These are phyloP conservation scores for Apostichopus californicus DNA, from an alignment of 35 echinoderm and acorn worm species.

Conservation along the genomic window DNA sequence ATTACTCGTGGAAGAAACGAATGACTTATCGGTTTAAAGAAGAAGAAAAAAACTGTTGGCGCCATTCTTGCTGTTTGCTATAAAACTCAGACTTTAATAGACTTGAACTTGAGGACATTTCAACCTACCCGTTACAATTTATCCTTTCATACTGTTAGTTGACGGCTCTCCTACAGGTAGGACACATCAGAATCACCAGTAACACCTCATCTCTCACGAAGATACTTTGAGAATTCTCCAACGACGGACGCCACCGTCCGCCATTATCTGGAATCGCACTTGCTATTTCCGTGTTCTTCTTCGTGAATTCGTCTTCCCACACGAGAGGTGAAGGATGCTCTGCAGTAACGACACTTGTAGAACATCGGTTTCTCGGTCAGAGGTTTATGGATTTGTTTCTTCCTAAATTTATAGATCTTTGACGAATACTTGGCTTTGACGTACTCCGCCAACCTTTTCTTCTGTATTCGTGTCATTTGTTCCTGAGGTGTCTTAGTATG, in stretches of 20 bases:
- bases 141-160: too few relatives aligned
- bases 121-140: too few relatives aligned
- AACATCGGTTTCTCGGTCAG: neutral
- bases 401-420: neutral
- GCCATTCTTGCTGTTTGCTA: too few relatives aligned
- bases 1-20: too few relatives aligned
- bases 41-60: too few relatives aligned
- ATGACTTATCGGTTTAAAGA: too few relatives aligned
- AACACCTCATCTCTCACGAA: neutral
- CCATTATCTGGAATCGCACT: neutral
- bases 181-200: too few relatives aligned
- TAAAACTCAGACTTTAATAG: too few relatives aligned
- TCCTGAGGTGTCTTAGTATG: neutral
- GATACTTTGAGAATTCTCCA: neutral
- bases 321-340: neutral
- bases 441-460: neutral
- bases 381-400: neutral
- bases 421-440: conserved; percentile 9
- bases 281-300: neutral
- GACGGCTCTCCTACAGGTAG: too few relatives aligned
- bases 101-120: too few relatives aligned
- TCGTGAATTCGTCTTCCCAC: conserved; percentile 8
- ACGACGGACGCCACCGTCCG: too few relatives aligned
- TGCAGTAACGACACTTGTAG: conserved; percentile 8
- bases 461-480: neutral